Evolutionary conservation across 2,113 vertebrate species (phyloP).

Genomic region (Geococcyx californianus): DNA sequence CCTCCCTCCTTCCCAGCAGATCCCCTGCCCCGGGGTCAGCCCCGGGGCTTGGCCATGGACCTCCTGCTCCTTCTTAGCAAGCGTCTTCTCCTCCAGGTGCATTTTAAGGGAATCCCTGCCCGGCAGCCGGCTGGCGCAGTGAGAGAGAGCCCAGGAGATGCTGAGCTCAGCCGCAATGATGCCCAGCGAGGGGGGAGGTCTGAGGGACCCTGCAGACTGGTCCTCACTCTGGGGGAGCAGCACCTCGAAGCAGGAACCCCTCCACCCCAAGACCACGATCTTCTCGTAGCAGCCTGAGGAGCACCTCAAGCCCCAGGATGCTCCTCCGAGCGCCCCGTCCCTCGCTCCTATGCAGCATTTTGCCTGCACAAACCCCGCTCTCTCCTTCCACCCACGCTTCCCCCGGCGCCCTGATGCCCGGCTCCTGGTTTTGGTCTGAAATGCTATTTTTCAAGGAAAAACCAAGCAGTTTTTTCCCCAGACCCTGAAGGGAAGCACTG

Average conservation of each 20-base stretch:
- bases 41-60: not conserved
- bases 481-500: not conserved
- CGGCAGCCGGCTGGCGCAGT: not conserved
- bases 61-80: not conserved
- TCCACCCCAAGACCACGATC: not conserved
- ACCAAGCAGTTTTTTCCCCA: not conserved
- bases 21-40: not conserved
- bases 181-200: not conserved
- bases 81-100: not conserved
- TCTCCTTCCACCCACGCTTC: conserved; percentile 1
- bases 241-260: not conserved
- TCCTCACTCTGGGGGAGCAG: not conserved
- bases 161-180: not conserved
- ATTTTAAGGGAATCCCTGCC: not conserved
- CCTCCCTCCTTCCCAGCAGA: not conserved
- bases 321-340: not conserved
- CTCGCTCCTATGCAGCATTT: conserved; percentile 39
- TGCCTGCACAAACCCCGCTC: not conserved
- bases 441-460: not conserved
- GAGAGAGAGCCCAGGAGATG: not conserved
- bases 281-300: not conserved
- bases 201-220: not conserved
- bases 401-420: not conserved
- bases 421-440: not conserved
- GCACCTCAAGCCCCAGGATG: not conserved